Conservation (phyloP, 2,113 vertebrate genomes). For the Mystacornis crossleyi region DNA sequence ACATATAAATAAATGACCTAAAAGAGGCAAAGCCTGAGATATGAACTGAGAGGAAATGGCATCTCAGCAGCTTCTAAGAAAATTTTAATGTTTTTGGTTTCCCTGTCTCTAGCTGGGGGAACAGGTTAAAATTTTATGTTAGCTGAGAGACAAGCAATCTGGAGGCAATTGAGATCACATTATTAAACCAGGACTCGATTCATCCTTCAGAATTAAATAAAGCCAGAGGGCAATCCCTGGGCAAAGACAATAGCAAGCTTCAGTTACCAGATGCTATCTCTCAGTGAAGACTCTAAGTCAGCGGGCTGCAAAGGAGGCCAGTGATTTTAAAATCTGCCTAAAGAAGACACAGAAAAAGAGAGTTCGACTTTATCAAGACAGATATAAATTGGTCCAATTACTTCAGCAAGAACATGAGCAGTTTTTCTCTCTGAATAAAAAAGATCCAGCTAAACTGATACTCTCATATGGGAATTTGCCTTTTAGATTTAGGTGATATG, state of each 20-base stretch:
- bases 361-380: not conserved
- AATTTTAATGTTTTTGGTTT: not conserved
- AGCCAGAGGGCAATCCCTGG: not conserved
- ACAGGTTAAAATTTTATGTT: not conserved
- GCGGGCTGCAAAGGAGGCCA: not conserved
- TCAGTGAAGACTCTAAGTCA: not conserved
- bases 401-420: not conserved
- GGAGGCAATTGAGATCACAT: not conserved
- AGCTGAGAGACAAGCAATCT: not conserved
- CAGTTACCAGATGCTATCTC: not conserved
- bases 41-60: not conserved
- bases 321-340: not conserved
- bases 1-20: conserved; percentile 51
- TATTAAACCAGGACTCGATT: conserved; percentile 10
- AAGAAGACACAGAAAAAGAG: not conserved
- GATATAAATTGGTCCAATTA: not conserved
- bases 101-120: not conserved
- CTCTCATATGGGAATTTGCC: not conserved
- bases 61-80: not conserved
- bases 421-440: not conserved
- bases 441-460: not conserved
- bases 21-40: not conserved
- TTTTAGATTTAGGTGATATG: not conserved
- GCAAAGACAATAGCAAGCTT: not conserved
- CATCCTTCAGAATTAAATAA: not conserved